Percentiles rank a stretch among this genome's conserved stretches.
Evolutionary conservation across 2,888 invertebrate genomes (phyloP).

Genomic region (Sialis lutaria): DNA sequence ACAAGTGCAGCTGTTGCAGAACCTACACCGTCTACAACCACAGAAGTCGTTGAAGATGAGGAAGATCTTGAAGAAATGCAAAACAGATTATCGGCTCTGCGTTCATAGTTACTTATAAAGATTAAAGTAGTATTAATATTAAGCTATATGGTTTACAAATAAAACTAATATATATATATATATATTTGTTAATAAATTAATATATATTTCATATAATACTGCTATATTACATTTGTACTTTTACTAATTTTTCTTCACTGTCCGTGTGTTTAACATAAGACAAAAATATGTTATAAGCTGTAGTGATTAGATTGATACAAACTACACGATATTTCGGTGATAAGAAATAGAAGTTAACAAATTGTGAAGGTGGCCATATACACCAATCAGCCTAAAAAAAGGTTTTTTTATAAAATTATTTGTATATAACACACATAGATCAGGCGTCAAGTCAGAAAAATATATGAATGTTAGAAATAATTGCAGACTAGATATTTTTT

Average conservation of each 20-base stretch:
- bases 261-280: slow-evolving; percentile 69
- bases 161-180: neutral
- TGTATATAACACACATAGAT: too few relatives aligned
- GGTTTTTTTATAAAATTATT: neutral
- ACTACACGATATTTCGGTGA: slow-evolving; percentile 68
- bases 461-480: too few relatives aligned
- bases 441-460: too few relatives aligned
- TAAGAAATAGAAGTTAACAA: slow-evolving; percentile 76
- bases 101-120: slow-evolving; percentile 41
- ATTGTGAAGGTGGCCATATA: slow-evolving; percentile 84
- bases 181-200: neutral
- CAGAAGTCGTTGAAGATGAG: slow-evolving; percentile 40
- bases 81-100: slow-evolving; percentile 66
- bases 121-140: neutral
- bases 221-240: neutral
- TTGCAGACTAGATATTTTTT: too few relatives aligned
- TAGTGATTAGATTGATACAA: slow-evolving; percentile 72
- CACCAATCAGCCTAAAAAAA: slow-evolving; percentile 65
- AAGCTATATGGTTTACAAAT: neutral
- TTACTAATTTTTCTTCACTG: neutral
- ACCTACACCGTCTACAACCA: slow-evolving; percentile 28
- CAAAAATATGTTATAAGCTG: slow-evolving; percentile 74
- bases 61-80: slow-evolving; percentile 87
- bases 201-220: neutral
- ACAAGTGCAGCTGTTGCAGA: slow-evolving; percentile 42